Evolutionary conservation across 2,797 vertebrate genomes (phyloP), one percentile per base, ranked within the genome.

Genomic region (Crenuchus spilurus): DNA sequence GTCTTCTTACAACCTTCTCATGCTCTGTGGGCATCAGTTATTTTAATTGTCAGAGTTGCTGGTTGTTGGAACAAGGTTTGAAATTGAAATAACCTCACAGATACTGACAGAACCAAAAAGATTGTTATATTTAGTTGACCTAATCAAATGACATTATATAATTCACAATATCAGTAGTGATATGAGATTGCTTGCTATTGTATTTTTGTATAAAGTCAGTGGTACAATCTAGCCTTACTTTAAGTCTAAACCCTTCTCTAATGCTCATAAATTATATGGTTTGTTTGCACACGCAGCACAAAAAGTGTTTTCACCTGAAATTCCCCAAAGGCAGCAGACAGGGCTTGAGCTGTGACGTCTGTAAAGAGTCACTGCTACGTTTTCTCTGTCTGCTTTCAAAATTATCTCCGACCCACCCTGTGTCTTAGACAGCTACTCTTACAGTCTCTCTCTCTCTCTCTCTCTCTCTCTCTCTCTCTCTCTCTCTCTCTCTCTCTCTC

Each of bases 391-490:
- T 30, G 13, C 52, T 57, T 42, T 42, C 22, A 4, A 24, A 4
- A 18, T 39, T 11, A 20, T n/a, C 33, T 57, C 20, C 33, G 46
- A 69, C 74, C 72, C 72, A 68, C 72, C 76, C 64, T 66, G 58
- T 78, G 57, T 75, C 20, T 35, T 42, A 80, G 60, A 80, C 52
- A 13, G 2, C 1, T 26, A 18, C 6, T n/a, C 57, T 20, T 24
- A 0, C 18, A 16, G 1, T 58, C 41, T 48, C 24, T 35, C 30
- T 39, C 54, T 20, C 24, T 22, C 52, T 30, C 78, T 81, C 74
- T 68, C 52, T 20, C 22, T 33, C 66, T 33, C 55, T 62, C 33
- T 33, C 54, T 18, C 80, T 77, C 24, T 60, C 60, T 81, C 71
- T 75, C 52, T 82, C 63, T 26, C 16, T 62, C 37, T 52, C 22